Percentiles rank a stretch among this genome's conserved stretches.
phyloP scores from a whole-genome alignment of 92 coral and sea anemone genomes.

The Chrysogorgia sp. region DNA sequence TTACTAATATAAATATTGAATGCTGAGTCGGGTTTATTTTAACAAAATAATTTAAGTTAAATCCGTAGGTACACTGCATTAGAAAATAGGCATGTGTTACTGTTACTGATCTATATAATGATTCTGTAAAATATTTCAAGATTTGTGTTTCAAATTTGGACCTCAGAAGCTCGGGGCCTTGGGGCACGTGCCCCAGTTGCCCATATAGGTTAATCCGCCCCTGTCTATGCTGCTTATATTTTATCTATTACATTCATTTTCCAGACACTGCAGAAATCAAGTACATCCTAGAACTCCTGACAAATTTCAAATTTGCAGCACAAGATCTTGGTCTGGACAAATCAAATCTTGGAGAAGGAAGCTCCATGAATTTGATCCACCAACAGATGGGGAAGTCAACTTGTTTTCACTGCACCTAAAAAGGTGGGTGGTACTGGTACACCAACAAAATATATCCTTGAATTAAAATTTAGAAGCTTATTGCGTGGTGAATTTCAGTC shows the following conservation, averaged over 20 bases:
- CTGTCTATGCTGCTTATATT: neutral
- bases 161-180: too few species aligned
- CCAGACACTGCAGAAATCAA: constrained; percentile 60
- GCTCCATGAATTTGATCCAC: constrained; percentile 85
- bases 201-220: neutral
- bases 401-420: constrained; percentile 69
- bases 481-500: too few species aligned
- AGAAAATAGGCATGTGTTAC: too few species aligned
- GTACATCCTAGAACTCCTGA: constrained; percentile 91
- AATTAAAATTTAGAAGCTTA: too few species aligned
- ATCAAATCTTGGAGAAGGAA: constrained; percentile 86
- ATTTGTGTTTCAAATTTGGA: neutral
- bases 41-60: too few species aligned
- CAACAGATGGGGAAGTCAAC: constrained; percentile 68
- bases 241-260: too few species aligned
- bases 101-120: too few species aligned
- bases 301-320: constrained; percentile 92
- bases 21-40: too few species aligned
- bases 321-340: constrained; percentile 98
- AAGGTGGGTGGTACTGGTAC: constrained; percentile 58
- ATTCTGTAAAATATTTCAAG: too few species aligned
- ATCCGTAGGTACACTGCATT: too few species aligned
- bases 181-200: too few species aligned
- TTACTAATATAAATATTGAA: too few species aligned
- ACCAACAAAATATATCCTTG: constrained; percentile 16